These are phyloP conservation scores for Chamaea fasciata DNA, from an alignment of 2,113 vertebrate genomes.

Conservation along the genomic window DNA sequence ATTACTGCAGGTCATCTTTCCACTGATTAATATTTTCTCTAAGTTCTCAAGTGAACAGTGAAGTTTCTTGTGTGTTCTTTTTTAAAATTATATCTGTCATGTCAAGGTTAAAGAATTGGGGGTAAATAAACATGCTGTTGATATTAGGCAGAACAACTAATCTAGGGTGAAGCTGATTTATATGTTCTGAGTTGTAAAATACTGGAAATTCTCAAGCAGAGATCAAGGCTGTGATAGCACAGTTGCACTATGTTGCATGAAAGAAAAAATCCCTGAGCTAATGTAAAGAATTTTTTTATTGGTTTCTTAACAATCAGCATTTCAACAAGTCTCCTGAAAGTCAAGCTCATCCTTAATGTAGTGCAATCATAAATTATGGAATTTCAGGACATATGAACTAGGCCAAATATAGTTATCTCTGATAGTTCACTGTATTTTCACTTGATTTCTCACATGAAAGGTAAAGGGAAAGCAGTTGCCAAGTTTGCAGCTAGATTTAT, in stretches of 20 bases:
- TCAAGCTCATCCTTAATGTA: background rate
- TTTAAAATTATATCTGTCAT: constrained; percentile 13
- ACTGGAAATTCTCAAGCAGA: constrained; percentile 9
- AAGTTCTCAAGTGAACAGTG: constrained; percentile 38
- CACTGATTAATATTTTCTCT: background rate
- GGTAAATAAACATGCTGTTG: constrained; percentile 30
- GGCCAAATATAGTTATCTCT: background rate
- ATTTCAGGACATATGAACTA: background rate
- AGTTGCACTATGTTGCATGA: background rate
- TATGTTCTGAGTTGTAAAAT: constrained; percentile 10
- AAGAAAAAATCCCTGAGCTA: background rate
- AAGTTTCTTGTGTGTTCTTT: background rate
- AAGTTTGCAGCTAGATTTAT: background rate
- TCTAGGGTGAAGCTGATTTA: constrained; percentile 31
- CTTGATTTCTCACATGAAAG: background rate
- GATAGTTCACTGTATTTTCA: background rate
- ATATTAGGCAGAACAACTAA: constrained; percentile 14
- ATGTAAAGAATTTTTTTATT: background rate
- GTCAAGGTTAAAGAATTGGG: constrained; percentile 42
- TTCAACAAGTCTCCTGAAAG: background rate
- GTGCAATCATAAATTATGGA: background rate
- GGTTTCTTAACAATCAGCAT: background rate
- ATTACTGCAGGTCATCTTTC: constrained; percentile 26
- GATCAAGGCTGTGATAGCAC: constrained; percentile 6
- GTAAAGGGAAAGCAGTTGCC: background rate